Evolutionary conservation across 2,888 invertebrate species (phyloP).

Genomic region (Spilarctia lutea): DNA sequence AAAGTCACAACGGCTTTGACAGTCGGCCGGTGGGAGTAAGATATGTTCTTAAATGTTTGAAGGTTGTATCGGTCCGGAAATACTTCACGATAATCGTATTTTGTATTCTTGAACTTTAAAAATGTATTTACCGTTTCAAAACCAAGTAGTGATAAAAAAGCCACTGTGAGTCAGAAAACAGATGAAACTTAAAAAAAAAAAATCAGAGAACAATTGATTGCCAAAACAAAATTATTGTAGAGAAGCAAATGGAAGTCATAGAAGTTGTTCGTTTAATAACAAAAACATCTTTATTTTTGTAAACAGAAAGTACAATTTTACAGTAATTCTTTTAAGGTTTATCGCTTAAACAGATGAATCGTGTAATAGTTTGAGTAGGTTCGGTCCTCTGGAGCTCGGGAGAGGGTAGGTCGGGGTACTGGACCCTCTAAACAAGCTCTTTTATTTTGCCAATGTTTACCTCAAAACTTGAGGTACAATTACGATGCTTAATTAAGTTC

Average conservation of each 20-base stretch:
- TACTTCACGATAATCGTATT: too few relatives aligned
- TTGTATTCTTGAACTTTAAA: neutral
- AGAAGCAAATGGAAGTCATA: neutral
- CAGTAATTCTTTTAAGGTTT: neutral
- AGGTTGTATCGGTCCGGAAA: neutral
- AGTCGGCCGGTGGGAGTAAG: neutral
- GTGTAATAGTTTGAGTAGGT: neutral
- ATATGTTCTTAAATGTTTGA: neutral
- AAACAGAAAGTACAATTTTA: neutral
- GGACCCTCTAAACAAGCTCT: neutral
- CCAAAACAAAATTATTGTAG: neutral
- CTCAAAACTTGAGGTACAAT: neutral
- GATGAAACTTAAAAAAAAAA: neutral
- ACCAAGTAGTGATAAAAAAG: neutral
- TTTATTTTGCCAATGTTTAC: neutral
- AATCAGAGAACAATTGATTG: neutral
- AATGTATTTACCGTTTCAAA: too few relatives aligned
- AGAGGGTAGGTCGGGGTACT: neutral
- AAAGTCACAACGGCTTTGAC: neutral
- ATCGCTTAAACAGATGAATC: neutral
- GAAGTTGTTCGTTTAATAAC: neutral
- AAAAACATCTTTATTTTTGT: slow-evolving; percentile 1
- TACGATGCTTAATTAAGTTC: neutral
- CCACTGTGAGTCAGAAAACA: neutral
- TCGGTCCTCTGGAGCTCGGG: neutral